Evolutionary conservation across 2,797 vertebrate species (phyloP), one percentile per base, ranked within the genome.

Genomic region (Notoglanidium macrostoma): DNA sequence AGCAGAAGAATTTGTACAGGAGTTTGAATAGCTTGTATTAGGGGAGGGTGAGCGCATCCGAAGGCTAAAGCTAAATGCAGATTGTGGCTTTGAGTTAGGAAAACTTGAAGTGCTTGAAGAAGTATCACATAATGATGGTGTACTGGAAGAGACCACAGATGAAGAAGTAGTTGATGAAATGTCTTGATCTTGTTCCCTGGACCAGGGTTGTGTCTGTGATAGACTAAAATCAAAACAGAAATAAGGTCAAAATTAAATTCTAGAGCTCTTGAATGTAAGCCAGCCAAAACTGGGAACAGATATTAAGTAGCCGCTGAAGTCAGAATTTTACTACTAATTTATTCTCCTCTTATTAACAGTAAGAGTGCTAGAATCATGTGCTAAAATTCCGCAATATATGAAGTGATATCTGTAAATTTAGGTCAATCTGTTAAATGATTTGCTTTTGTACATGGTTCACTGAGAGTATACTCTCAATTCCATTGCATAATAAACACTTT

Each of bases 1-100:
- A 2, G 93, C 90, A 0, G 95, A 95, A 2, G 94, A 90, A 0
- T 44, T 92, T 59, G 93, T 90, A 6, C 93, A 92, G 9, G 84
- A 77, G 74, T 63, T 80, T 91, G 92, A 88, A 91, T 91, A 65
- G 0, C 86, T 84, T 59, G 90, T 87, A 26, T 77, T 57, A 46
- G 92, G 87, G 6, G 78, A 86, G n/a, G 90, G 88, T 10, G 91
- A 92, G n/a, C 55, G 80, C 14, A 55, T 90, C 9, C 61, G 82
- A 80, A 88, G 85, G 67, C 86, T 88, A 21, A 92, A 87, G 65
- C 67, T 91, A 78, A 94, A 93, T 26, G 91, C 91, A n/a, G 93
- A 92, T 2, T 90, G 61, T 35, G 87, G 40, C 0, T 57, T 78
- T 57, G 46, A 44, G 6, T 91, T 90, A 3, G n/a, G 26, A 10